These are phyloP conservation scores for Maccullochella peelii DNA, from an alignment of 2,113 vertebrate genomes.

Conservation along the genomic window DNA sequence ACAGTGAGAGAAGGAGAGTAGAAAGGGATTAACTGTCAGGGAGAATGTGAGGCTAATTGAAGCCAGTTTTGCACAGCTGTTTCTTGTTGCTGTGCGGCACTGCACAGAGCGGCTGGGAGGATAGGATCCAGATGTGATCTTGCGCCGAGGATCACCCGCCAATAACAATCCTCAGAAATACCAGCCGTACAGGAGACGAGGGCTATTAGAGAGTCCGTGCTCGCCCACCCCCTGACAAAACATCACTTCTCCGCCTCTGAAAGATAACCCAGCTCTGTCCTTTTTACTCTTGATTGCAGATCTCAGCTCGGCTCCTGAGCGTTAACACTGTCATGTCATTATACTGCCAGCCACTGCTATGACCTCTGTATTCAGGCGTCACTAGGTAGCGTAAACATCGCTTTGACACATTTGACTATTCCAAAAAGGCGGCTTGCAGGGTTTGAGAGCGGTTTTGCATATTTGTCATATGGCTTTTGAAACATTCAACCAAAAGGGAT, in stretches of 20 bases:
- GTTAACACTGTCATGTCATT: constrained; percentile 75
- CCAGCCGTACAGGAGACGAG: constrained; percentile 76
- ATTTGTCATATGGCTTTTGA: constrained; percentile 74
- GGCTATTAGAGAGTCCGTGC: constrained; percentile 68
- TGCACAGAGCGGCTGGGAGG: constrained; percentile 73
- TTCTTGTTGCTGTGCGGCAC: constrained; percentile 82
- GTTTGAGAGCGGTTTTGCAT: constrained; percentile 70
- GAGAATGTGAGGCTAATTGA: constrained; percentile 86
- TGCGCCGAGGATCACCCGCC: constrained; percentile 70
- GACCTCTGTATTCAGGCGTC: constrained; percentile 72
- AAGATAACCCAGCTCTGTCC: constrained; percentile 52
- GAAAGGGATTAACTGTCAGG: constrained; percentile 82
- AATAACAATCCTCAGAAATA: constrained; percentile 80
- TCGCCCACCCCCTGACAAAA: constrained; percentile 55
- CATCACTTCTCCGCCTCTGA: constrained; percentile 52
- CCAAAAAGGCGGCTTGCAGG: constrained; percentile 48
- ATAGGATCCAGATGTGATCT: constrained; percentile 86
- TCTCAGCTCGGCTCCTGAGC: constrained; percentile 42
- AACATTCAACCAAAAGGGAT: constrained; percentile 65
- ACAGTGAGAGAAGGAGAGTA: constrained; percentile 71
- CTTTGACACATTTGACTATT: constrained; percentile 73
- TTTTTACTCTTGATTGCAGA: constrained; percentile 58
- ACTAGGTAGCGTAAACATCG: constrained; percentile 72
- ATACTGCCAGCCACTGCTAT: constrained; percentile 43
- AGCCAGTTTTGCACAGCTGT: constrained; percentile 86